Percentiles rank a stretch among this genome's conserved stretches.
Evolutionary conservation across 2,113 vertebrate genomes (phyloP).

Genomic region (Cephalopholis sonnerati): DNA sequence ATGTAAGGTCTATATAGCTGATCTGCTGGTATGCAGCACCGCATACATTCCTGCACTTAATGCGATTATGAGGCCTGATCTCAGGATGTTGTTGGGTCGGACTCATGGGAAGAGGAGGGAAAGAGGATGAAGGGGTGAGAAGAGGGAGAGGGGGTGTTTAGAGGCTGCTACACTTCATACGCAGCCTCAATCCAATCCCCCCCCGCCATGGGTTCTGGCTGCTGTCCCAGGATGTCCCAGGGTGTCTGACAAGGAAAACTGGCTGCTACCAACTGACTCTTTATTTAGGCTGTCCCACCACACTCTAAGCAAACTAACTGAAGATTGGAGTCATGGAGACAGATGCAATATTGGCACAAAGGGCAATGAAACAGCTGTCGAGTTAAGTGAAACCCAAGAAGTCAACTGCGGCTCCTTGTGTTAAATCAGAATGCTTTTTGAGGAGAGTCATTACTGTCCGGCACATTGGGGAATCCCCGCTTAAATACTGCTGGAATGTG

Average conservation of each 20-base stretch:
- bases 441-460: slow-evolving; percentile 22
- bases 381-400: slow-evolving; percentile 8
- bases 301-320: background rate
- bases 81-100: slow-evolving; percentile 59
- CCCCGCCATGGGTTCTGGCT: slow-evolving; percentile 34
- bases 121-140: background rate
- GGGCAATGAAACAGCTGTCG: slow-evolving; percentile 2
- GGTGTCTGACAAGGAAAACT: slow-evolving; percentile 42
- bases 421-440: slow-evolving; percentile 4
- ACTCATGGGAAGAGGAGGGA: slow-evolving; percentile 49
- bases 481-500: slow-evolving; percentile 27
- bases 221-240: slow-evolving; percentile 43
- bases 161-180: background rate
- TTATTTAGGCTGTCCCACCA: slow-evolving; percentile 24
- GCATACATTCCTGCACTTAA: slow-evolving; percentile 74
- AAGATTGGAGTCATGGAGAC: background rate
- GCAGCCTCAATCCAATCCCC: slow-evolving; percentile 7
- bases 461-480: slow-evolving; percentile 1
- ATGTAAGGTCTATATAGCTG: slow-evolving; percentile 44
- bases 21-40: slow-evolving; percentile 31
- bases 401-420: background rate
- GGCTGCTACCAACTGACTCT: slow-evolving; percentile 21
- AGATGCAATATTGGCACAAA: slow-evolving; percentile 22
- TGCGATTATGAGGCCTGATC: slow-evolving; percentile 74
- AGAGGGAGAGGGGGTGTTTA: background rate